Base-by-base conservation (phyloP, 2,797 vertebrate species). In the Melopsittacus undulatus region DNA sequence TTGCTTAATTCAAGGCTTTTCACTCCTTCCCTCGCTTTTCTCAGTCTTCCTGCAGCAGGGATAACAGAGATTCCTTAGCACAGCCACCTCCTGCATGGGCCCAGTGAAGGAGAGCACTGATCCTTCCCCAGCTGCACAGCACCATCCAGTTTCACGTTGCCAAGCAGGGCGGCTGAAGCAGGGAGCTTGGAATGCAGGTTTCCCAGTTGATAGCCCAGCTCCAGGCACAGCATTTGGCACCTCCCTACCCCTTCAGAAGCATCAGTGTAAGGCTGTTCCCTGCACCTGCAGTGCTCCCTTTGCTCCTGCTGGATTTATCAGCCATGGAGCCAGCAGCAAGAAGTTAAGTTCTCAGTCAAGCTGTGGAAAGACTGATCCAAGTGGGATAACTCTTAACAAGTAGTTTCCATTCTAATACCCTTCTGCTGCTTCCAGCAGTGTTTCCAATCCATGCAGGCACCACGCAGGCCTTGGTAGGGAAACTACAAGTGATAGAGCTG, bases 351-450 rank as follows among this genome's bases (percentile, higher is more conserved):
- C 67, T 74, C 79, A 43, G 74, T 21, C 62, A 6, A 24, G 70
- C 85, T 36, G 51, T 52, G 95, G 84, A 76, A 96, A 79, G 92
- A 4, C 29, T 87, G 91, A 83, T 68, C 40, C 16, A 9, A 70
- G 62, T 2, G 40, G 74, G 85, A 86, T 30, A 77, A 68, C 80
- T 69, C 80, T 9, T 5, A 69, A 17, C 68, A 2, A 46, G 43
- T 21, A 57, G 29, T 91, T 94, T 73, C 92, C 95, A 70, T 84
- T n/a, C 54, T 73, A 5, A 15, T 3, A 15, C 74, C 42, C 14
- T 56, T 83, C 79, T 92, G 69, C 73, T 5, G 2, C 3, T 51
- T 70, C 69, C 92, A 92, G 76, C 30, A 10, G 67, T 1, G 5
- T 79, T 82, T 87, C 85, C 80, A 73, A 11, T 36, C 73, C 1